phyloP scores from a whole-genome alignment of 1,140 invertebrate species.

The Parapsyche elsis region DNA sequence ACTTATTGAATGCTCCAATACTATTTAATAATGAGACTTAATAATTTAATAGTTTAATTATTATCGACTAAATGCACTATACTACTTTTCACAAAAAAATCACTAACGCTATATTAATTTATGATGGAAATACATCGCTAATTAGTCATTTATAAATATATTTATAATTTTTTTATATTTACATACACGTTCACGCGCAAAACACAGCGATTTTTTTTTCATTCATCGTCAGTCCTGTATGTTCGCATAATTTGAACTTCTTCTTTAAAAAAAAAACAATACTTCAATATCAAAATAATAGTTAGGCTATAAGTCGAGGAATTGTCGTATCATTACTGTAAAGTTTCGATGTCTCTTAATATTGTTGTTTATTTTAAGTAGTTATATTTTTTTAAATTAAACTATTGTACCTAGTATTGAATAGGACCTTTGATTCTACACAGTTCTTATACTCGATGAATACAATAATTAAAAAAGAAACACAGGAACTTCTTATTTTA shows the following conservation, averaged over 20 bases:
- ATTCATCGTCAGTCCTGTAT: not conserved
- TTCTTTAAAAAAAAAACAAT: not conserved
- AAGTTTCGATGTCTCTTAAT: not conserved
- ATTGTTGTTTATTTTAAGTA: not conserved
- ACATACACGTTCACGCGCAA: not conserved
- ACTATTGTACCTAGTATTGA: not conserved
- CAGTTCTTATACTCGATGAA: not conserved
- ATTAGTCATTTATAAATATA: constrained; percentile 27
- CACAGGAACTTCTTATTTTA: not conserved
- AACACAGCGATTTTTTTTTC: not conserved
- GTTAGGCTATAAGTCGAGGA: not conserved
- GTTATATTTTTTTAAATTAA: not conserved
- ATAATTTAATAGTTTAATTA: constrained; percentile 32
- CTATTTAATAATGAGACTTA: constrained; percentile 28
- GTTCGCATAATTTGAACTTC: not conserved
- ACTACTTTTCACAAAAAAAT: constrained; percentile 17
- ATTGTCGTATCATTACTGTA: not conserved
- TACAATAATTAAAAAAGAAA: not conserved
- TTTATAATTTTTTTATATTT: not conserved
- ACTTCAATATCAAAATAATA: not conserved
- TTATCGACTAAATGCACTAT: not conserved
- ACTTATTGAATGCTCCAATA: constrained; percentile 49
- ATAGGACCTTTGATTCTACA: not conserved
- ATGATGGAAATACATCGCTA: not conserved
- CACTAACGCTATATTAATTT: constrained; percentile 16